Evolutionary conservation across 2,888 invertebrate species (phyloP).

Genomic region (Tiliacea citrago): DNA sequence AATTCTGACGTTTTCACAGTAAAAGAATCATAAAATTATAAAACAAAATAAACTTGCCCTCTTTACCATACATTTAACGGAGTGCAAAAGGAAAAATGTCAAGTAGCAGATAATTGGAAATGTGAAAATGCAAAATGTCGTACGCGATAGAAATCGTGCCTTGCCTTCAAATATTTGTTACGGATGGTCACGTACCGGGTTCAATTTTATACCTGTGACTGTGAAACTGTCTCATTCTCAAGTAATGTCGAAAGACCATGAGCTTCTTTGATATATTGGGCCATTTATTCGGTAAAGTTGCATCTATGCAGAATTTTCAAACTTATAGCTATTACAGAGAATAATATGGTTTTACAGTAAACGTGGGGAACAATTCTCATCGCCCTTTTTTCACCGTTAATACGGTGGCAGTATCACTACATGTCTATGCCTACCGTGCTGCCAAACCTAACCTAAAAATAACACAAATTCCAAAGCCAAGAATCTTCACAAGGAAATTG

Average conservation of each 20-base stretch:
- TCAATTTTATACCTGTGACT: slow-evolving; percentile 63
- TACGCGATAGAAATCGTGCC: slow-evolving; percentile 65
- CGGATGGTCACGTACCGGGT: slow-evolving; percentile 57
- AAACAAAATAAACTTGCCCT: slow-evolving; percentile 6
- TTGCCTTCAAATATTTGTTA: slow-evolving; percentile 50
- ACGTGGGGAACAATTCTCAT: not conserved
- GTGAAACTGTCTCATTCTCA: slow-evolving; percentile 48
- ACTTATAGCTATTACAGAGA: not conserved
- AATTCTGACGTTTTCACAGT: not conserved
- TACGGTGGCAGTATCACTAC: not conserved
- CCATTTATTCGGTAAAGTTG: not conserved
- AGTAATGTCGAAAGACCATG: slow-evolving; percentile 34
- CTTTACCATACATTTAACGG: slow-evolving; percentile 32
- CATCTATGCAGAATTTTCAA: not conserved
- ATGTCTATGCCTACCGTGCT: not conserved
- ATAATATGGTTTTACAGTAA: too few relatives aligned
- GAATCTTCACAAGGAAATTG: not conserved
- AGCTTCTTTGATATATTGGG: slow-evolving; percentile 27
- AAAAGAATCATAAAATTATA: not conserved
- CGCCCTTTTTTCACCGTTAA: not conserved
- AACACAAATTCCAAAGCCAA: not conserved
- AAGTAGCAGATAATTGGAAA: slow-evolving; percentile 62
- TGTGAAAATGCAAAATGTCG: slow-evolving; percentile 64
- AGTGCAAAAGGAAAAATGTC: slow-evolving; percentile 51
- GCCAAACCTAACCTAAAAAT: not conserved